Base-by-base conservation (phyloP, 2,888 invertebrate species). In the Schrankia costaestrigalis region DNA sequence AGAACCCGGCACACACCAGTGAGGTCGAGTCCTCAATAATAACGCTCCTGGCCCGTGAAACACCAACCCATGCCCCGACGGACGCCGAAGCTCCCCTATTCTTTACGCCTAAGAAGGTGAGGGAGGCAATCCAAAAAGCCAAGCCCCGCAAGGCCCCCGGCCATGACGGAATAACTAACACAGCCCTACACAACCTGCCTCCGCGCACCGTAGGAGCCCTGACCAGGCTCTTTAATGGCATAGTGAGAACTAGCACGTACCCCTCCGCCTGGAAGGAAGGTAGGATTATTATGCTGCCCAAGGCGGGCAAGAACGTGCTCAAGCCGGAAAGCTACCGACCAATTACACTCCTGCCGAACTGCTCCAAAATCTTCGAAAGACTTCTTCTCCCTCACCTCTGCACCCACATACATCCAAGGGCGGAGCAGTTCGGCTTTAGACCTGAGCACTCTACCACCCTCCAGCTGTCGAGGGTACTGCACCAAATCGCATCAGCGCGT, bases 291-390 rank as follows among this genome's bases (percentile, higher is more conserved):
- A 27, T 49, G 19, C 5, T 60, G 0, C 56, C 51, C 0, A 61
- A 61, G 8, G 50, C 34, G 0, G 48, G 51, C 0, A 63, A 62
- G 11, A 31, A 55, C 25, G 1, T 9, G 0, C 8, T 22, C 0
- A 9, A 29, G 1, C 40, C 62, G 0, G 52, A 21, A 1, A 56
- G 48, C 32, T 58, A 61, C 25, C n/a, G 53, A 4, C 56, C 53
- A 0, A 35, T 35, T 6, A 35, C 35, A 1, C 26, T 35, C 6
- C 43, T 59, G 0, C 13, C 45, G 0, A 34, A 30, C 1, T 12
- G 37, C 2, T 47, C 56, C 0, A 56, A 56, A 21, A 10, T 54
- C 5, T 58, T 62, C n/a, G 57, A 48, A 9, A 15, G 21, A 0
- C 18, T 48, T 4, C 37, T 56, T 9, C 37, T 63, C 8, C 18